A percentile compares a stretch with the other conserved stretches of the same genome.
These are phyloP conservation scores for Eremophila alpestris DNA, from an alignment of 2,797 vertebrate species.

Conservation along the genomic window DNA sequence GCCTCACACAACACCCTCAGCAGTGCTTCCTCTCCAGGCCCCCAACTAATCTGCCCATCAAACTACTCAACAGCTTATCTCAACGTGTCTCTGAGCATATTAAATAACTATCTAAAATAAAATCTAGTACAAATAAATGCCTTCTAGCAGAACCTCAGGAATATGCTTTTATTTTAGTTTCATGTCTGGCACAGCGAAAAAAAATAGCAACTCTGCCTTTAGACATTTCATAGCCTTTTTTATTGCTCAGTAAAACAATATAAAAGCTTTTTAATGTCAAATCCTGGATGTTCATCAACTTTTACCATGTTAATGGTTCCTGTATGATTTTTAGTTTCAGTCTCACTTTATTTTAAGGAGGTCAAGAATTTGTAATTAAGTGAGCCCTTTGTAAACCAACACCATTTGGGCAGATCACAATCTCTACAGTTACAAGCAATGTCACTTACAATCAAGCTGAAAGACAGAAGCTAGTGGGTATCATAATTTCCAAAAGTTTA, in stretches of 20 bases:
- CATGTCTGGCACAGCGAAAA: slow-evolving; percentile 31
- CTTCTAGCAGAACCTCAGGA: slow-evolving; percentile 17
- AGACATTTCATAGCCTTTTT: slow-evolving; percentile 42
- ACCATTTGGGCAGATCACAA: slow-evolving; percentile 56
- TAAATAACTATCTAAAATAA: slow-evolving; percentile 39
- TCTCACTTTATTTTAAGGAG: slow-evolving; percentile 52
- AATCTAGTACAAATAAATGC: slow-evolving; percentile 12
- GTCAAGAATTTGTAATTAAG: slow-evolving; percentile 64
- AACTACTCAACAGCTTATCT: neutral
- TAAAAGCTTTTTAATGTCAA: slow-evolving; percentile 48
- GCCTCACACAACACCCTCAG: neutral
- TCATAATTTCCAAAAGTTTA: neutral
- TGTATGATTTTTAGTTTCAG: slow-evolving; percentile 40
- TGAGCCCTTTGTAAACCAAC: slow-evolving; percentile 59
- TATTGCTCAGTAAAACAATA: slow-evolving; percentile 52
- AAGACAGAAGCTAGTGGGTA: slow-evolving; percentile 26
- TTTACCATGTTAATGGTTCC: slow-evolving; percentile 18
- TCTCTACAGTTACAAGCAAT: slow-evolving; percentile 56
- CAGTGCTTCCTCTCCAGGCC: neutral
- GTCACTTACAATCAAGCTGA: slow-evolving; percentile 38
- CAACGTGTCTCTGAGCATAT: neutral
- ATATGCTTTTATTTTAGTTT: slow-evolving; percentile 20
- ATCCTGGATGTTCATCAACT: slow-evolving; percentile 46
- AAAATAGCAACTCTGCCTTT: slow-evolving; percentile 39
- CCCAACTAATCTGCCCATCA: neutral